Percentiles rank a stretch among this genome's conserved stretches.
Conservation (phyloP, 2,113 vertebrate species). For the Nycticorax nycticorax region DNA sequence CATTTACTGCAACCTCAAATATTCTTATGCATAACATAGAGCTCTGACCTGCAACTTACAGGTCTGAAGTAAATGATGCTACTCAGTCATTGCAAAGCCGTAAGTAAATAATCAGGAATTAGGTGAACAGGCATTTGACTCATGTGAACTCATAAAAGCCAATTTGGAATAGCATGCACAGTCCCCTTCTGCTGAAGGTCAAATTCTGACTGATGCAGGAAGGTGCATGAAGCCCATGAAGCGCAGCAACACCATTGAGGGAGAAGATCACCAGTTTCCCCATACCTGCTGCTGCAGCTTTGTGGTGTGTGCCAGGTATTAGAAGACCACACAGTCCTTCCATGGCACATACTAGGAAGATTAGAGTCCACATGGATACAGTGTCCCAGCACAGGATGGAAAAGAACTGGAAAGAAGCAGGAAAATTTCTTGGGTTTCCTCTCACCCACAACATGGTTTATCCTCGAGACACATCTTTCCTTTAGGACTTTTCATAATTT, state of each 20-base stretch:
- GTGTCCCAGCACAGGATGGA: neutral
- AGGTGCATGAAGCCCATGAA: neutral
- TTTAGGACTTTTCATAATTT: neutral
- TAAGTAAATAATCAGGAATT: neutral
- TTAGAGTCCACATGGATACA: too few species aligned
- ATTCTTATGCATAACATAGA: neutral
- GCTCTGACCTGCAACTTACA: neutral
- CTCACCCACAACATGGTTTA: neutral
- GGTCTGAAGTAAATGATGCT: neutral
- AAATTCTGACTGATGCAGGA: neutral
- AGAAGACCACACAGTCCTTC: neutral
- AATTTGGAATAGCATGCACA: neutral
- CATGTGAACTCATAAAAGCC: neutral
- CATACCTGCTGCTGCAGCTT: neutral
- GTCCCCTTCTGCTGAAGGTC: neutral
- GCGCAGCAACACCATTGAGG: accelerated
- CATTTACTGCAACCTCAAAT: neutral
- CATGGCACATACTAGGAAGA: neutral
- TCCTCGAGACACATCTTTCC: neutral
- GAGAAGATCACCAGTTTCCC: neutral
- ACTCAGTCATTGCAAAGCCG: neutral
- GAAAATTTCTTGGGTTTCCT: neutral
- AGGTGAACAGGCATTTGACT: neutral
- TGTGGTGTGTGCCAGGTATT: neutral
- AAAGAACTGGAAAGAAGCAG: neutral